Percentiles rank a stretch among this genome's conserved stretches.
phyloP scores from a whole-genome alignment of 1,140 invertebrate genomes.

The Meteorus sp. region DNA sequence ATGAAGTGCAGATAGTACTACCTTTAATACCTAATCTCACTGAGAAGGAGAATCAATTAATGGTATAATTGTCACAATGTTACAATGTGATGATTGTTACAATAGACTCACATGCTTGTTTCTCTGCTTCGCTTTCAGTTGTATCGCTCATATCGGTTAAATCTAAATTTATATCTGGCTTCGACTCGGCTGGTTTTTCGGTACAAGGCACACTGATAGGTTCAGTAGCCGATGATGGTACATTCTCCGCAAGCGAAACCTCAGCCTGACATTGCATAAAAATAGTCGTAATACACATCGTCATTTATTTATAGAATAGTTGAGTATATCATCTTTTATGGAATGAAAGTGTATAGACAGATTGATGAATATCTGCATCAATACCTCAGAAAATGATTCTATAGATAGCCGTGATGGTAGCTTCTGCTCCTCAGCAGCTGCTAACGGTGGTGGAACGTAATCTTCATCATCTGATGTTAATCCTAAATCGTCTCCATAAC shows the following conservation, averaged over 20 bases:
- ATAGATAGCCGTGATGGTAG: constrained; percentile 59
- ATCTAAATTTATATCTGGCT: constrained; percentile 42
- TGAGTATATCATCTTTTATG: too few species aligned
- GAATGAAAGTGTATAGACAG: too few species aligned
- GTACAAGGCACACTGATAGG: constrained; percentile 27
- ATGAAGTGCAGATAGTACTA: constrained; percentile 63
- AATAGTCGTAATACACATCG: too few species aligned
- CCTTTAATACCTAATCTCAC: constrained; percentile 47
- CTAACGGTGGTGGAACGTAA: constrained; percentile 65
- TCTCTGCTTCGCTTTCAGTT: constrained; percentile 78
- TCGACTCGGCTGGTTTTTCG: constrained; percentile 32
- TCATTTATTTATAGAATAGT: too few species aligned
- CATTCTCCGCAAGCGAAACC: background rate
- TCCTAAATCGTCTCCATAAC: constrained; percentile 90
- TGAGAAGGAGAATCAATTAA: constrained; percentile 10
- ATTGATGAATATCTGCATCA: too few species aligned
- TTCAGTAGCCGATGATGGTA: constrained; percentile 24
- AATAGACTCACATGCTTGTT: constrained; percentile 50
- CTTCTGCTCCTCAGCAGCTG: constrained; percentile 61
- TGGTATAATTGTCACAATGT: constrained; percentile 21
- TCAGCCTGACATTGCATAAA: background rate
- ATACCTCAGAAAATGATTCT: constrained; percentile 63
- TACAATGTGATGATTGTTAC: constrained; percentile 8
- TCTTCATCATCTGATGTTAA: constrained; percentile 92
- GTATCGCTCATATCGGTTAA: constrained; percentile 81